These are phyloP conservation scores for Amniataba percoides DNA, from an alignment of 2,797 vertebrate species.

Conservation along the genomic window DNA sequence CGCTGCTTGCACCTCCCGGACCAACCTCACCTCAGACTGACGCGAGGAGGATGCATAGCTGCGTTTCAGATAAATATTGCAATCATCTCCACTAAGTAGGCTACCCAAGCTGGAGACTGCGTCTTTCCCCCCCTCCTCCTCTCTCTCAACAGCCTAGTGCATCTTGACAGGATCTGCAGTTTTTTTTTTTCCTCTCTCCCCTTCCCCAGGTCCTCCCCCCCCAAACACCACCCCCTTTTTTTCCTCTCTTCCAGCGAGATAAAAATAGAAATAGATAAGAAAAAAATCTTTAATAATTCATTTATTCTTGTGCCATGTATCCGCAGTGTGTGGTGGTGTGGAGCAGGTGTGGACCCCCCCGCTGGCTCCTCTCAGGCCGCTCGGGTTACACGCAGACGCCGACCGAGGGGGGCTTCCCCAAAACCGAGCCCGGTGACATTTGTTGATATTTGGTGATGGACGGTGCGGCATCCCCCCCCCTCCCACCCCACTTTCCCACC, in stretches of 20 bases:
- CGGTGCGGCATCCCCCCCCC: slow-evolving; percentile 79
- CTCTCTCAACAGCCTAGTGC: slow-evolving; percentile 62
- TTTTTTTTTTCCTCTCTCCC: slow-evolving; percentile 14
- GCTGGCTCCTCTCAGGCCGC: slow-evolving; percentile 62
- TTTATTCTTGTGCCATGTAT: slow-evolving; percentile 76
- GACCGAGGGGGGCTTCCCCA: slow-evolving; percentile 80
- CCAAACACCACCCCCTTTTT: not conserved
- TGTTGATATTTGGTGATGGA: slow-evolving; percentile 85
- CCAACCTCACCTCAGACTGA: slow-evolving; percentile 42
- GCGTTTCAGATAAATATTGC: slow-evolving; percentile 61
- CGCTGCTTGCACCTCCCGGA: slow-evolving; percentile 46
- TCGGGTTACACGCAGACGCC: slow-evolving; percentile 72
- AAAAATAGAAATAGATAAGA: slow-evolving; percentile 80
- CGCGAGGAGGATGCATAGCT: slow-evolving; percentile 57
- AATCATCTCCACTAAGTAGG: slow-evolving; percentile 57
- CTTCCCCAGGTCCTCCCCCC: slow-evolving; percentile 34
- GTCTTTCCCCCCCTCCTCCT: slow-evolving; percentile 61
- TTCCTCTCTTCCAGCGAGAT: slow-evolving; percentile 38
- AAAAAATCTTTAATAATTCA: slow-evolving; percentile 80
- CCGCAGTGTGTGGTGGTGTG: slow-evolving; percentile 79
- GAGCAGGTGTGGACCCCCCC: slow-evolving; percentile 47
- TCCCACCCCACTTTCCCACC: not conserved
- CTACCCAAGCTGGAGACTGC: slow-evolving; percentile 71
- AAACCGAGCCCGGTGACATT: slow-evolving; percentile 80
- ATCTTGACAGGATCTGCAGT: slow-evolving; percentile 80